Conservation (phyloP, 2,113 vertebrate species). For the Siniperca knerii region DNA sequence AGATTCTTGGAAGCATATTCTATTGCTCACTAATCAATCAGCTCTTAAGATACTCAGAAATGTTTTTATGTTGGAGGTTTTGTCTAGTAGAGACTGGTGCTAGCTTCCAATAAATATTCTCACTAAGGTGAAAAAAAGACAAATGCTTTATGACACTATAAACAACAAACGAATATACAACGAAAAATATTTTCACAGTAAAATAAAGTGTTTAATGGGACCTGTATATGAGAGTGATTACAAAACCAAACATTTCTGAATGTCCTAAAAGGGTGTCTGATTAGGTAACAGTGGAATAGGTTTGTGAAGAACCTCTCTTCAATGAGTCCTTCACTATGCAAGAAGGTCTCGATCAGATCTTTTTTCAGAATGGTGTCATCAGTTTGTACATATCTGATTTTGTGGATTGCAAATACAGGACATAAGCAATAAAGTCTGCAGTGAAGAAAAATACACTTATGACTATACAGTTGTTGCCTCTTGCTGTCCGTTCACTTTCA, state of each 20-base stretch:
- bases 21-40: slow-evolving; percentile 19
- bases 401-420: slow-evolving; percentile 64
- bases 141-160: neutral
- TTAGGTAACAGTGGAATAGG: neutral
- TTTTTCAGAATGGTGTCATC: slow-evolving; percentile 11
- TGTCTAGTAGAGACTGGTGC: neutral
- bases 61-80: neutral
- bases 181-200: neutral
- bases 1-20: slow-evolving; percentile 33
- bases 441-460: slow-evolving; percentile 56
- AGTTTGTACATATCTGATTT: slow-evolving; percentile 62
- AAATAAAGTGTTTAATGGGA: neutral
- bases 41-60: slow-evolving; percentile 36
- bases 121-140: neutral
- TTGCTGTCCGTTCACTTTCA: neutral
- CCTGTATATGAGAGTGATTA: neutral
- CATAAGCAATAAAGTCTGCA: slow-evolving; percentile 73
- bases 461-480: neutral
- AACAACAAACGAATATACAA: neutral
- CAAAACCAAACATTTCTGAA: slow-evolving; percentile 40
- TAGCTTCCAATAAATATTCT: neutral
- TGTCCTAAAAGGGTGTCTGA: neutral
- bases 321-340: slow-evolving; percentile 15
- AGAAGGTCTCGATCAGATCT: slow-evolving; percentile 22
- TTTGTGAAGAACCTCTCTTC: slow-evolving; percentile 26